phyloP scores from a whole-genome alignment of 1,140 invertebrate genomes.

The Tachypleus tridentatus region DNA sequence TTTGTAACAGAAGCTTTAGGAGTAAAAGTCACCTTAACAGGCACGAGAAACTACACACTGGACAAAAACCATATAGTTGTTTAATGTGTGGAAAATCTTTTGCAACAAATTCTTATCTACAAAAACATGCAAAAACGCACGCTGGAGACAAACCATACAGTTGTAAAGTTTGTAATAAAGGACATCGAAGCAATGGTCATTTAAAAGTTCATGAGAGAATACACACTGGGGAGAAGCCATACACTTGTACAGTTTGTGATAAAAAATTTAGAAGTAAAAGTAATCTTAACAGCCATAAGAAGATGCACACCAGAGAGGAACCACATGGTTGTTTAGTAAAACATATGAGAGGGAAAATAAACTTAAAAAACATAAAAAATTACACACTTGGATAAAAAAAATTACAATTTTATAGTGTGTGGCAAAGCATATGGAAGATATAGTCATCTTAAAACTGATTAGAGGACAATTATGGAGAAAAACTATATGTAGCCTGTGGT shows the following conservation, averaged over 20 bases:
- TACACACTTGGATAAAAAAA: too few species aligned
- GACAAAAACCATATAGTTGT: constrained; percentile 44
- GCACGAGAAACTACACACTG: constrained; percentile 44
- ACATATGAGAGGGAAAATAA: too few species aligned
- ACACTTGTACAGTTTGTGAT: constrained; percentile 42
- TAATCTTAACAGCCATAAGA: constrained; percentile 32
- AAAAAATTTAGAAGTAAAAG: constrained; percentile 40
- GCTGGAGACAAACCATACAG: constrained; percentile 40
- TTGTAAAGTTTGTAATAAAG: constrained; percentile 24
- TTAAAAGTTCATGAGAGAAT: constrained; percentile 43
- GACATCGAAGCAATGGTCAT: constrained; percentile 35
- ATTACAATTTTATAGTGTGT: too few species aligned
- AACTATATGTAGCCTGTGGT: too few species aligned
- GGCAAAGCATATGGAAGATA: too few species aligned
- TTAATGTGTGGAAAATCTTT: constrained; percentile 38
- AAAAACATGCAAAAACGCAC: constrained; percentile 41
- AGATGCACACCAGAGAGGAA: constrained; percentile 33
- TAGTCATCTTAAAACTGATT: too few species aligned
- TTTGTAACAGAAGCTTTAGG: constrained; percentile 24
- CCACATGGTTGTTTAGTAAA: constrained; percentile 27
- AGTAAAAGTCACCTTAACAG: constrained; percentile 42
- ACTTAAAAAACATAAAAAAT: too few species aligned
- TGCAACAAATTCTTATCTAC: constrained; percentile 34
- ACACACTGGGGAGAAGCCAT: constrained; percentile 44
- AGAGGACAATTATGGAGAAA: too few species aligned